phyloP scores from a whole-genome alignment of 2,797 vertebrate genomes.

The Syncerus caffer region DNA sequence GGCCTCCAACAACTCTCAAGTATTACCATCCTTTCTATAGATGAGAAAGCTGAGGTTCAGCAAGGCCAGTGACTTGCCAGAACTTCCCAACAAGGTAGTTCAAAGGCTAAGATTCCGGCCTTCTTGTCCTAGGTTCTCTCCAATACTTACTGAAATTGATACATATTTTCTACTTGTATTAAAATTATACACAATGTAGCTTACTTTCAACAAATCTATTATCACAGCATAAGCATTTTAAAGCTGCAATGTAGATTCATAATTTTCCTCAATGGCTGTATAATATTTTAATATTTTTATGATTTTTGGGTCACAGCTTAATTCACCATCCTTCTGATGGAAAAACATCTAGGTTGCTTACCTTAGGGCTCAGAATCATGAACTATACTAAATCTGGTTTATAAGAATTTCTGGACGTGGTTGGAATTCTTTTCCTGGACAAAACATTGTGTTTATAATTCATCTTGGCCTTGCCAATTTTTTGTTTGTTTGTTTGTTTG shows the following conservation, averaged over 20 bases:
- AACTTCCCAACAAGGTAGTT: background rate
- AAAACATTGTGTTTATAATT: background rate
- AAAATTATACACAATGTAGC: background rate
- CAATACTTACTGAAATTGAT: background rate
- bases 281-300: background rate
- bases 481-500: background rate
- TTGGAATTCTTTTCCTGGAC: constrained; percentile 6
- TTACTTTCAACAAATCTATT: background rate
- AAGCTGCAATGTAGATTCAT: background rate
- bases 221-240: background rate
- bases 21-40: background rate
- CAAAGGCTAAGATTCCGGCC: background rate
- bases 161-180: background rate
- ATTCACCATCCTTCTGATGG: background rate
- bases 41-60: background rate
- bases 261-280: background rate
- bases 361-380: background rate
- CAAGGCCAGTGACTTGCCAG: background rate
- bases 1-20: background rate
- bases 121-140: background rate
- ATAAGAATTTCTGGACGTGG: background rate
- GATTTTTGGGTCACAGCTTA: background rate
- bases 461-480: background rate
- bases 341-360: background rate
- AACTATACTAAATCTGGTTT: background rate